phyloP scores from a whole-genome alignment of 2,113 vertebrate genomes.

The Bungarus multicinctus region DNA sequence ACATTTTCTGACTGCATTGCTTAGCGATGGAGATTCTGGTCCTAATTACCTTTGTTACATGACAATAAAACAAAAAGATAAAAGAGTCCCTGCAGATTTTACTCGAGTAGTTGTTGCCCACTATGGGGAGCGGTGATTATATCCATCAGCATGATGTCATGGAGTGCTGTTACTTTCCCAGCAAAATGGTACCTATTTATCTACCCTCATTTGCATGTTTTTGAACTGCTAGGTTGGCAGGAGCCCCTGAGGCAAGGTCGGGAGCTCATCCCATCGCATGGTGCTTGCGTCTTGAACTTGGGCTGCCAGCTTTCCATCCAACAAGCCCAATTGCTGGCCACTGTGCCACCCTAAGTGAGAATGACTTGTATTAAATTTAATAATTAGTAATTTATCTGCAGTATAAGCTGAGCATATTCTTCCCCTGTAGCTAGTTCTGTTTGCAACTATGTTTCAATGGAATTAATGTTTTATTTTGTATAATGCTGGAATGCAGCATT shows the following conservation, averaged over 20 bases:
- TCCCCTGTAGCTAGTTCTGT: neutral
- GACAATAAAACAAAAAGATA: no score
- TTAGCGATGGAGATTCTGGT: no score
- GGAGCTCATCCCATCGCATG: neutral
- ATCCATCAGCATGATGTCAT: no score
- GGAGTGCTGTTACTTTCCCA: no score
- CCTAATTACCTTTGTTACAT: no score
- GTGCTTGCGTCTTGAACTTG: neutral
- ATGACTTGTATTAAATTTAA: neutral
- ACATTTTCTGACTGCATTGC: no score
- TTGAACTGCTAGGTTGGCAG: neutral
- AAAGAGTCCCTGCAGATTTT: no score
- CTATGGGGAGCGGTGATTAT: no score
- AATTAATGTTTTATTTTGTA: neutral
- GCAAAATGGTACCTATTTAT: no score
- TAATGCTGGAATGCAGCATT: neutral
- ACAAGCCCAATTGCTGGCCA: neutral
- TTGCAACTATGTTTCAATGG: neutral
- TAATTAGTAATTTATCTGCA: neutral
- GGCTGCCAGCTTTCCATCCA: neutral
- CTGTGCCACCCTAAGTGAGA: neutral
- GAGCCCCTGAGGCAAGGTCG: neutral
- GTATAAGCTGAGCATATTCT: neutral
- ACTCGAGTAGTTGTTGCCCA: no score
- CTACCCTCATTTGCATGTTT: neutral